Evolutionary conservation across 2,888 invertebrate species (phyloP), one percentile per base, ranked within the genome.

Genomic region (Spatulosminthurus flaviceps): DNA sequence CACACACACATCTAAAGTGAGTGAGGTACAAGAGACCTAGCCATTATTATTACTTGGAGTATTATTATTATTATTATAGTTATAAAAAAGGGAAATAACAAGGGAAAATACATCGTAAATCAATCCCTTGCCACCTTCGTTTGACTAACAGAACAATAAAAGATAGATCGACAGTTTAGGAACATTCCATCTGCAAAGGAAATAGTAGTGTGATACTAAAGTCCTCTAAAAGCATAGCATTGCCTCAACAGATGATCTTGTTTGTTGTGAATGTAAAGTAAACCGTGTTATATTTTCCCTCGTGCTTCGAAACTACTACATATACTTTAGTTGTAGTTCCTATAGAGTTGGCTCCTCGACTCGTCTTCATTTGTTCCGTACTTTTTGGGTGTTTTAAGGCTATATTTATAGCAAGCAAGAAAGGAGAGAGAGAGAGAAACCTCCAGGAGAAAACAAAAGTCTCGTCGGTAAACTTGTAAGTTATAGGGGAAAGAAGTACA

Each of bases 181-280:
- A 51, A 51, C 51, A 51, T 51, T 51, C 16, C 4, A 19, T 51
- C 51, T 16, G 16, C 16, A 19, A 51, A 16, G n/a, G 16, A 34
- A 34, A 9, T n/a, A n/a, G n/a, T n/a, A 51, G 51, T 51, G 51
- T 51, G 51, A 51, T 19, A 51, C 51, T 51, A 13, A 51, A 51
- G 51, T 19, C 51, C n/a, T 4, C 51, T 51, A 13, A 51, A 51
- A 19, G 1, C 51, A 2, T 4, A 2, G 51, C 51, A 51, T 51
- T 19, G 19, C 51, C 51, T n/a, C 1, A 51, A 51, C 51, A 51
- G 51, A 51, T 51, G 51, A 51, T 51, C 51, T 51, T 51, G 51
- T 51, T 51, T 51, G 51, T 51, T 51, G 51, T 51, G 51, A 51
- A 51, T 51, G 51, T 51, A 51, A 51, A 51, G 51, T 51, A 51